Base-by-base conservation (phyloP, 1,140 invertebrate genomes). In the Drosophila prosaltans region DNA sequence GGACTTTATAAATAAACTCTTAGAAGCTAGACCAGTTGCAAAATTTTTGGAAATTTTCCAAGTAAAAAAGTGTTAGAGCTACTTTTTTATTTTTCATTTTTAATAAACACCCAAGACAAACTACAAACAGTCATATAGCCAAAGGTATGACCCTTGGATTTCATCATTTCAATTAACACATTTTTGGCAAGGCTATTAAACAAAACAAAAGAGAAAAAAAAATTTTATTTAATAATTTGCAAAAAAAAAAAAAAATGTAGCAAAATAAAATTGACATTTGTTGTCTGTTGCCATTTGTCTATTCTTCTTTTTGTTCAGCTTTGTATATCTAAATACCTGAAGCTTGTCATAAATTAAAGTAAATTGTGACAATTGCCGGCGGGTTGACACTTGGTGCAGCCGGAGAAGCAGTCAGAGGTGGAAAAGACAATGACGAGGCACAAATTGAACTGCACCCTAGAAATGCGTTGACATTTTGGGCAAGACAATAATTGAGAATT, bases 401-500 rank as follows among this genome's bases (percentile, higher is more conserved):
- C 9, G 45, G 6, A 24, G 45, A 16, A 48, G 43, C n/a, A 28
- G 70, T 65, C 79, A 79, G 83, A 80, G 74, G 64, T 59, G 43
- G 45, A 24, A 5, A 36, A 57, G 58, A 43, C 36, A 11, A 41
- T 5, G 82, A 71, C 62, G 74, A 78, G 78, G 64, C 75, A 76
- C 75, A 82, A 79, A 81, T 73, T 54, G 51, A 28, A 83, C 81
- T 84, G 81, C 81, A 81, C 81, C 81, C 51, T 51, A 75, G 65
- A 86, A 85, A 85, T 58, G 66, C 74, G 72, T 78, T 82, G 81
- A 85, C 82, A 85, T 86, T 85, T 75, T 74, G 78, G 78, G 78
- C 61, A 69, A 51, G 73, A 68, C 73, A 74, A 78, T 51, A 26
- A 51, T 51, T 51, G 45, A 51, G 45, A 26, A 51, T 51, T 51